Evolutionary conservation across 2,888 invertebrate species (phyloP).

Genomic region (Campoplex capitator): DNA sequence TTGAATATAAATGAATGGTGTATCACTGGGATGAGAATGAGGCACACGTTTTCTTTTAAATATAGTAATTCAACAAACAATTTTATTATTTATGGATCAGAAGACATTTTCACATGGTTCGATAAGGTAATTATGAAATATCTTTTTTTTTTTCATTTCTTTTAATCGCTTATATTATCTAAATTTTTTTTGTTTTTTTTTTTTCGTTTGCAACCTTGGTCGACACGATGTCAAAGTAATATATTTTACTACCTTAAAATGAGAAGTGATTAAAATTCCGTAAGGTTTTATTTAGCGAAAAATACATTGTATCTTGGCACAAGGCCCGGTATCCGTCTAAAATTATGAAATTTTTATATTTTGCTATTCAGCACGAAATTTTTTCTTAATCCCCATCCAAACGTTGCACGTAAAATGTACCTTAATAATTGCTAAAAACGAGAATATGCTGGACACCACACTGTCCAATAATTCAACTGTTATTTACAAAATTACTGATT

Average conservation of each 20-base stretch:
- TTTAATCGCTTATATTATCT: constrained; percentile 41
- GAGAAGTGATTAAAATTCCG: constrained; percentile 9
- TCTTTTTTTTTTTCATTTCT: constrained; percentile 36
- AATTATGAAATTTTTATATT: constrained; percentile 52
- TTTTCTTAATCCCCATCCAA: constrained; percentile 3
- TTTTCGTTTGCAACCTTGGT: constrained; percentile 36
- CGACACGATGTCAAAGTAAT: constrained; percentile 38
- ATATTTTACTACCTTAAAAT: constrained; percentile 14
- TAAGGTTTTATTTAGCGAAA: constrained; percentile 51
- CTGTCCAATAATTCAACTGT: constrained; percentile 58
- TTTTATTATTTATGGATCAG: constrained; percentile 67
- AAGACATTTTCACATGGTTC: constrained; percentile 64
- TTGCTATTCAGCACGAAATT: constrained; percentile 26
- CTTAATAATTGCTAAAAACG: constrained; percentile 55
- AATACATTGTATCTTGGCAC: constrained; percentile 58
- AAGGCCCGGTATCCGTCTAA: constrained; percentile 24
- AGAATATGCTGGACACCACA: constrained; percentile 45
- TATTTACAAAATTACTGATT: constrained; percentile 69
- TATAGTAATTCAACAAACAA: constrained; percentile 69
- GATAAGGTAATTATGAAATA: constrained; percentile 62
- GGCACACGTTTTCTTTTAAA: constrained; percentile 39
- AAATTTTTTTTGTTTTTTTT: neutral
- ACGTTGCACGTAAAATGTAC: constrained; percentile 47
- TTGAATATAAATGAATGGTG: neutral
- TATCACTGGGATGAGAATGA: neutral